Evolutionary conservation across 2,888 invertebrate genomes (phyloP), one percentile per base, ranked within the genome.

Genomic region (Netelia fuscicornis): DNA sequence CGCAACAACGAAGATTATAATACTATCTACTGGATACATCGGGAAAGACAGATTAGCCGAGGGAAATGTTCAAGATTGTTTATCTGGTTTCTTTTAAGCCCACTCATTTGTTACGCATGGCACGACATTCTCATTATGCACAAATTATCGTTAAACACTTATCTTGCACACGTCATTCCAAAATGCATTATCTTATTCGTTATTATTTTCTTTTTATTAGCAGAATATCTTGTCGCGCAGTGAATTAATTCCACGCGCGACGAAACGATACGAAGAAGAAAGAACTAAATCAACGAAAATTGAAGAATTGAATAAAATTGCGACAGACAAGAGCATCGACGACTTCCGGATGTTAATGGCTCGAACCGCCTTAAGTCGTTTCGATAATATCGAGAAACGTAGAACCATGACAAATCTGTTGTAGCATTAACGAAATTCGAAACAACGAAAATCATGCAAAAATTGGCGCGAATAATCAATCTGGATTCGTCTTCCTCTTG

Each of bases 161-260:
- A 81, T 78, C 62, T 84, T 78, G 81, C 84, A 81, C 74, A 48
- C 74, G 42, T 60, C 81, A 81, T 81, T 84, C 74, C 77, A 84
- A 81, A 78, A 84, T 84, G 52, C 74, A 77, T 77, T 68, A 37
- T 37, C 37, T 62, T 77, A 48, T 60, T 78, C 44, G 52, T 81
- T 72, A 67, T 74, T 20, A 68, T 74, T 84, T 72, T 74, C 78
- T 81, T 58, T 58, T 52, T 25, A 0, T 30, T 11, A 10, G 17
- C 58, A 20, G 23, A 10, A 48, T 3, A 37, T 37, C 8, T 5
- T 48, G 42, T 54, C 64, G 75, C 70, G 37, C 17, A 37, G 70
- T 20, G 37, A 54, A 72, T 80, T 52, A 76, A 71, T 62, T 72
- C 62, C 10, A 74, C 72, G 77, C 64, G 77, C 80, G 52, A 75